These are phyloP conservation scores for Calliphora vicina DNA, from an alignment of 1,140 invertebrate genomes.

Conservation along the genomic window DNA sequence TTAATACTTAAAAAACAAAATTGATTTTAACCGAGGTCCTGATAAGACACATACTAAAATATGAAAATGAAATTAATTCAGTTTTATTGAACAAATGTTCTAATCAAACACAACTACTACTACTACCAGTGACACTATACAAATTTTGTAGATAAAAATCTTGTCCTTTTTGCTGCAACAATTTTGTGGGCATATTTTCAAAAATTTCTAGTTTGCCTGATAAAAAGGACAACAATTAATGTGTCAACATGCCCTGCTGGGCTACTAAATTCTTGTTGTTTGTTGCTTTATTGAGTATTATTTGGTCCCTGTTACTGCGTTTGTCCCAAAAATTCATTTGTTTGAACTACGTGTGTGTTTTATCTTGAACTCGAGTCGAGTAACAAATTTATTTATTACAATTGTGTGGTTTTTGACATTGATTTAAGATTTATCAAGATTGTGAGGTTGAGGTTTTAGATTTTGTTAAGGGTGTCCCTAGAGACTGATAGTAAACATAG, in stretches of 20 bases:
- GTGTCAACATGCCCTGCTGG: conserved; percentile 34
- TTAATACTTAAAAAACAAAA: not conserved
- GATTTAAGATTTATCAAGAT: conserved; percentile 34
- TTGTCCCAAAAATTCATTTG: too few species aligned
- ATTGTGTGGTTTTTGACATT: conserved; percentile 32
- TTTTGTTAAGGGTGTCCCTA: not conserved
- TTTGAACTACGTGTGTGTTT: conserved; percentile 27
- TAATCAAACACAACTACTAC: not conserved
- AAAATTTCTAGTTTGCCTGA: not conserved
- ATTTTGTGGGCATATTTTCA: not conserved
- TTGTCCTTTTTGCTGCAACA: not conserved
- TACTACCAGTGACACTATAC: not conserved
- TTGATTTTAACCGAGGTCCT: not conserved
- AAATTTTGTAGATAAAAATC: not conserved
- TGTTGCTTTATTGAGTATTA: not conserved
- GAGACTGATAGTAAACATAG: too few species aligned
- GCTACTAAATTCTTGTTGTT: conserved; percentile 2
- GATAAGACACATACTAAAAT: conserved; percentile 30
- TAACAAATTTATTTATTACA: conserved; percentile 27
- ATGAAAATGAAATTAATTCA: conserved; percentile 23
- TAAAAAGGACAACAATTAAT: conserved; percentile 26
- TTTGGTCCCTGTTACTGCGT: too few species aligned
- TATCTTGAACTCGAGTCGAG: conserved; percentile 13
- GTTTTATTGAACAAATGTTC: not conserved
- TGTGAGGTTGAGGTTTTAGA: not conserved